Conservation (phyloP, 2,888 invertebrate genomes). For the Oasisia sp. region DNA sequence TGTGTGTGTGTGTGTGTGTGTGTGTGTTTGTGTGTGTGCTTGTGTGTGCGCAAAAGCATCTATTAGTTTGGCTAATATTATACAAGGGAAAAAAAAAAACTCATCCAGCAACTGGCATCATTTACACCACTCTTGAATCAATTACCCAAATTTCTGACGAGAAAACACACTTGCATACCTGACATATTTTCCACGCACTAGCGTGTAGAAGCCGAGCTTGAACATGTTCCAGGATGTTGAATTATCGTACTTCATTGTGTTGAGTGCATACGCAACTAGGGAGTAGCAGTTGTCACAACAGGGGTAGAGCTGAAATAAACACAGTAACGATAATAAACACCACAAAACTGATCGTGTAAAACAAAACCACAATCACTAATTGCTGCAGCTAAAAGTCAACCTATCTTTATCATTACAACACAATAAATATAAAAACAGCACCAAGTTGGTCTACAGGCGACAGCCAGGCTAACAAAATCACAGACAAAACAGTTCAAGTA, state of each 20-base stretch:
- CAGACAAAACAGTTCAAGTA: too few relatives aligned
- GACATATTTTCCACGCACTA: constrained; percentile 83
- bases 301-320: constrained; percentile 82
- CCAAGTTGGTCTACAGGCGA: too few relatives aligned
- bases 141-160: not conserved
- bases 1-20: too few relatives aligned
- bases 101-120: not conserved
- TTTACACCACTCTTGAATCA: not conserved
- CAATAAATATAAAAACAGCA: too few relatives aligned
- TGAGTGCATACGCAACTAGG: constrained; percentile 92
- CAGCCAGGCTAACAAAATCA: too few relatives aligned
- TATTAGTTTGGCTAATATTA: not conserved
- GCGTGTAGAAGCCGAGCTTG: constrained; percentile 81
- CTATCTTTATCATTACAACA: too few relatives aligned
- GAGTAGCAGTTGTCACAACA: constrained; percentile 99
- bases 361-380: too few relatives aligned
- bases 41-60: too few relatives aligned
- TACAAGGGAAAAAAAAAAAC: too few relatives aligned
- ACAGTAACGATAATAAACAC: not conserved
- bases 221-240: constrained; percentile 91
- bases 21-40: too few relatives aligned
- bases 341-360: too few relatives aligned
- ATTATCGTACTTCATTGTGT: constrained; percentile 87
- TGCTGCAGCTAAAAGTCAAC: too few relatives aligned
- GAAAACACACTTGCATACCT: constrained; percentile 68